A percentile compares a stretch with the other conserved stretches of the same genome.
Conservation (phyloP, 2,797 vertebrate genomes). For the Lates japonicus region DNA sequence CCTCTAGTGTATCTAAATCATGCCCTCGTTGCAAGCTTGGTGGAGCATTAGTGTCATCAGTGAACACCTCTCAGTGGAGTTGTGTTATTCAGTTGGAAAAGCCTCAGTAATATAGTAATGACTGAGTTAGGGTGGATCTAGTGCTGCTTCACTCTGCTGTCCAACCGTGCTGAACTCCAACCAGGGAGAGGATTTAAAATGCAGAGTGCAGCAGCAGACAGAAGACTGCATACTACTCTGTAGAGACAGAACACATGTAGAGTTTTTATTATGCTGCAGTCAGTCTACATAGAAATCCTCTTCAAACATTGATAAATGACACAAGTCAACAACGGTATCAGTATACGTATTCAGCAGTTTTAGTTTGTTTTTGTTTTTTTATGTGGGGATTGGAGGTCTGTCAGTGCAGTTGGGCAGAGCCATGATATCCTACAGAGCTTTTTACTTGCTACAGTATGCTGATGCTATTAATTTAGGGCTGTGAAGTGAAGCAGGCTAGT, state of each 20-base stretch:
- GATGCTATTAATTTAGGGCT: constrained; percentile 36
- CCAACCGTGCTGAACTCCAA: constrained; percentile 18
- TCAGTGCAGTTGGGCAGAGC: constrained; percentile 15
- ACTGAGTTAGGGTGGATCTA: constrained; percentile 15
- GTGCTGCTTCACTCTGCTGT: constrained; percentile 30
- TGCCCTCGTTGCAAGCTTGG: neutral
- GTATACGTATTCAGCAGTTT: constrained; percentile 41
- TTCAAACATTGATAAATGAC: constrained; percentile 15
- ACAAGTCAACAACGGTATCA: neutral
- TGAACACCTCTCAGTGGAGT: constrained; percentile 1
- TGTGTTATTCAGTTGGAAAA: constrained; percentile 23
- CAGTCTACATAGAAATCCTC: neutral
- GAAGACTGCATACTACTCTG: neutral
- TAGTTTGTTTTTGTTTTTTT: neutral
- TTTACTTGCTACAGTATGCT: constrained; percentile 39
- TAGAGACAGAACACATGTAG: constrained; percentile 6
- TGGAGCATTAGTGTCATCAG: neutral
- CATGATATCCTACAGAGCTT: constrained; percentile 24
- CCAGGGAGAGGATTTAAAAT: constrained; percentile 8
- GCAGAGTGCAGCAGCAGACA: constrained; percentile 10
- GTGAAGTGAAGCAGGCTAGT: constrained; percentile 33
- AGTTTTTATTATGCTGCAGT: neutral
- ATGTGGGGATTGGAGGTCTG: neutral
- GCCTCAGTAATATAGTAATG: constrained; percentile 24
- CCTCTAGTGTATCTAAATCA: constrained; percentile 1